These are phyloP conservation scores for Struthio camelus DNA, from an alignment of 2,113 vertebrate genomes.

Conservation along the genomic window DNA sequence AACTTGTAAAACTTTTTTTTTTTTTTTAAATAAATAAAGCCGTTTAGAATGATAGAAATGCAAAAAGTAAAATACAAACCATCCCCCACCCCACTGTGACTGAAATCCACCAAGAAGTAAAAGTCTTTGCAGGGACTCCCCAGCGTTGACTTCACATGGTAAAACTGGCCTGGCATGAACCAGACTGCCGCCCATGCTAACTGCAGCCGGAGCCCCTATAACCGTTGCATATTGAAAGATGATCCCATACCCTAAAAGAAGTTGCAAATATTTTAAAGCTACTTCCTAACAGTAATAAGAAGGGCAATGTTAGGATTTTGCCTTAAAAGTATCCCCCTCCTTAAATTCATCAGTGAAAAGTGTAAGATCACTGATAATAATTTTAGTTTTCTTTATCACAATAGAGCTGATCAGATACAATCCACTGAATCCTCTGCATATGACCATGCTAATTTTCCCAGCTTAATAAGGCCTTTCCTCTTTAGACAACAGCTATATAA, in stretches of 20 bases:
- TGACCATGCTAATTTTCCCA: not conserved
- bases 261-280: not conserved
- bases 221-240: not conserved
- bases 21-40: slow-evolving; percentile 64
- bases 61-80: slow-evolving; percentile 50
- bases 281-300: not conserved
- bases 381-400: not conserved
- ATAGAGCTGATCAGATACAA: not conserved
- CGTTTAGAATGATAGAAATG: slow-evolving; percentile 73
- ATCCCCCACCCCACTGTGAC: not conserved
- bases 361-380: not conserved
- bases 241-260: not conserved
- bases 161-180: not conserved
- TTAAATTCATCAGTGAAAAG: not conserved
- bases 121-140: not conserved
- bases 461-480: not conserved
- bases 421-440: not conserved
- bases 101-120: not conserved
- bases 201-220: not conserved
- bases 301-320: not conserved
- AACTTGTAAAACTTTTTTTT: slow-evolving; percentile 80
- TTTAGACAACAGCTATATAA: not conserved
- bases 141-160: fast-evolving
- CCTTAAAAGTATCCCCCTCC: not conserved
- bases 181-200: not conserved